Conservation (phyloP, 2,113 vertebrate species). For the Corvus cornix region DNA sequence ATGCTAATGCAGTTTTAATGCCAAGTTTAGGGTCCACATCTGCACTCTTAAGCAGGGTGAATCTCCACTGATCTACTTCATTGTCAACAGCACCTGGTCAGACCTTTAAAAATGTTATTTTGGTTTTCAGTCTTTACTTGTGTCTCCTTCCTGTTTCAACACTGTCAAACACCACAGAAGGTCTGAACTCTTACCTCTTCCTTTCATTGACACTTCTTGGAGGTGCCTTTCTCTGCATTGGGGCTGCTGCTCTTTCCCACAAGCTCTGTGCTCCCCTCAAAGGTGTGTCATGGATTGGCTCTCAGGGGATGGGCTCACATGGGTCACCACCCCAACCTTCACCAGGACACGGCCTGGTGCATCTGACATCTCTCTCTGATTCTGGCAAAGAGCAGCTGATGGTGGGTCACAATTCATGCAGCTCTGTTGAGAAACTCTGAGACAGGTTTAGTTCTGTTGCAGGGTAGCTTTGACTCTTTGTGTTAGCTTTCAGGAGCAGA, state of each 20-base stretch:
- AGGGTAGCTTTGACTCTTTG: background rate
- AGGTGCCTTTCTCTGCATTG: background rate
- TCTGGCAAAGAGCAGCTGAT: background rate
- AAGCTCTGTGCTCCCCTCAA: background rate
- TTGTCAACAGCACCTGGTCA: background rate
- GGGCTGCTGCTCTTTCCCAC: background rate
- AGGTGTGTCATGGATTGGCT: background rate
- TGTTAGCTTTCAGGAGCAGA: background rate
- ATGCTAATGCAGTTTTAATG: background rate
- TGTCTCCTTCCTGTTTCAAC: background rate
- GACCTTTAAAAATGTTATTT: background rate
- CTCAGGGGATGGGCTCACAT: background rate
- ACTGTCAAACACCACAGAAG: background rate
- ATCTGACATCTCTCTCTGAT: background rate
- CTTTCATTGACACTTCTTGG: background rate
- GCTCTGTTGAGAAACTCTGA: background rate
- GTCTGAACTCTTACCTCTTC: background rate
- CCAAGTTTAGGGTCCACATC: fast-evolving
- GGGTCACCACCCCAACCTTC: background rate
- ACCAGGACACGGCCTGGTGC: background rate
- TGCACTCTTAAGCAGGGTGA: background rate
- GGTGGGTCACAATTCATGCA: background rate
- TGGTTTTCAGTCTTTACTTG: background rate
- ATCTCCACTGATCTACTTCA: background rate
- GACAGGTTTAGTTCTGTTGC: background rate